phyloP scores from a whole-genome alignment of 2,888 invertebrate species.

The Tetranychus piercei region DNA sequence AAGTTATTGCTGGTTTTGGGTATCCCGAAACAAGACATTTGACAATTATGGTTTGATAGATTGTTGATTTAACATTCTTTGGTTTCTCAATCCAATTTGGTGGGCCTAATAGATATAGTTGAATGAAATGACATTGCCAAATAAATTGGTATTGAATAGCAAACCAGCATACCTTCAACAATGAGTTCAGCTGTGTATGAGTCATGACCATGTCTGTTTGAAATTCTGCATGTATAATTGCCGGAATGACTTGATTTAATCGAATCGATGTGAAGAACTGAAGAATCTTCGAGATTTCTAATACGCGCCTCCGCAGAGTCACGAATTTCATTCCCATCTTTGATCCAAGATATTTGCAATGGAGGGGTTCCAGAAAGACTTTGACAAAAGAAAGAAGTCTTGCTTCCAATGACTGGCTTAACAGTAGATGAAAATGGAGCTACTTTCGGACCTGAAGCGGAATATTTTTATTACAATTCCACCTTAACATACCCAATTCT shows the following conservation, averaged over 20 bases:
- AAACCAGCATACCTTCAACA: background rate
- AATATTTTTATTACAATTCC: background rate
- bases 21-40: constrained; percentile 8
- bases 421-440: background rate
- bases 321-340: background rate
- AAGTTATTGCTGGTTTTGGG: background rate
- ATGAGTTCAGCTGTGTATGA: background rate
- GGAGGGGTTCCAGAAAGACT: background rate
- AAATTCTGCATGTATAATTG: constrained; percentile 27
- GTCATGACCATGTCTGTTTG: background rate
- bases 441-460: background rate
- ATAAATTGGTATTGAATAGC: background rate
- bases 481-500: background rate
- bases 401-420: background rate
- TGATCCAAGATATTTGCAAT: background rate
- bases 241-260: constrained; percentile 26
- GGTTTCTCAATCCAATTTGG: background rate
- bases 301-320: background rate
- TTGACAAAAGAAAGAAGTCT: background rate
- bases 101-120: background rate
- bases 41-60: background rate
- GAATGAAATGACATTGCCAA: background rate
- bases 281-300: background rate
- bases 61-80: background rate
- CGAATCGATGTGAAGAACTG: constrained; percentile 23